Conservation (phyloP, 1,140 invertebrate genomes). For the Hylaeus anthracinus region DNA sequence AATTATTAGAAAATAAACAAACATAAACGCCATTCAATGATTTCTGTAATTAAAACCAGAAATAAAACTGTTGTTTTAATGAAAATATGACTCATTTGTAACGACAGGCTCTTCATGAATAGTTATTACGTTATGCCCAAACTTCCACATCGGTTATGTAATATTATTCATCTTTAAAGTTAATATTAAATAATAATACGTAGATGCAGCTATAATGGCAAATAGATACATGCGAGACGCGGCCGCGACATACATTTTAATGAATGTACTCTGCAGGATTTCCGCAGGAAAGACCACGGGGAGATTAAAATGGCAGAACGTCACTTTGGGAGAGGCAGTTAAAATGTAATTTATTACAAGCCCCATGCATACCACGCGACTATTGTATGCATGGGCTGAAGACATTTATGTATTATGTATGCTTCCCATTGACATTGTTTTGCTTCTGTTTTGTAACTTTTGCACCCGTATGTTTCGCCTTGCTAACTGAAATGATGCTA, state of each 20-base stretch:
- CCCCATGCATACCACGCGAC: not conserved
- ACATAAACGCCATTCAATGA: no score
- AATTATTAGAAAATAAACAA: no score
- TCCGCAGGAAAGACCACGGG: not conserved
- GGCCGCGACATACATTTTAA: slow-evolving; percentile 24
- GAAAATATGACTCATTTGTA: no score
- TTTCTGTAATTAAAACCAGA: no score
- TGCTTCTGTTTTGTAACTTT: not conserved
- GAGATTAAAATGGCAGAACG: slow-evolving; percentile 1
- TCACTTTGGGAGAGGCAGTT: not conserved
- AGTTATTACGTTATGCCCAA: no score
- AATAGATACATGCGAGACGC: not conserved
- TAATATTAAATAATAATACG: not conserved
- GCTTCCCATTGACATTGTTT: slow-evolving; percentile 27
- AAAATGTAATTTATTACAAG: slow-evolving; percentile 18
- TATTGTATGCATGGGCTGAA: not conserved
- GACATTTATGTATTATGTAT: slow-evolving; percentile 13
- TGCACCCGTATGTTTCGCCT: not conserved
- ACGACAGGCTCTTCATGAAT: no score
- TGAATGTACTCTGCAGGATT: slow-evolving; percentile 13
- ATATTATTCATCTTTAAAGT: slow-evolving; percentile 1
- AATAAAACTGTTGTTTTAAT: no score
- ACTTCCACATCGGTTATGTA: no score
- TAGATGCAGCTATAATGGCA: not conserved
- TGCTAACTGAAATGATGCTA: not conserved